Evolutionary conservation across 2,888 invertebrate genomes (phyloP), one percentile per base, ranked within the genome.

Genomic region (Pristionchus entomophagus): DNA sequence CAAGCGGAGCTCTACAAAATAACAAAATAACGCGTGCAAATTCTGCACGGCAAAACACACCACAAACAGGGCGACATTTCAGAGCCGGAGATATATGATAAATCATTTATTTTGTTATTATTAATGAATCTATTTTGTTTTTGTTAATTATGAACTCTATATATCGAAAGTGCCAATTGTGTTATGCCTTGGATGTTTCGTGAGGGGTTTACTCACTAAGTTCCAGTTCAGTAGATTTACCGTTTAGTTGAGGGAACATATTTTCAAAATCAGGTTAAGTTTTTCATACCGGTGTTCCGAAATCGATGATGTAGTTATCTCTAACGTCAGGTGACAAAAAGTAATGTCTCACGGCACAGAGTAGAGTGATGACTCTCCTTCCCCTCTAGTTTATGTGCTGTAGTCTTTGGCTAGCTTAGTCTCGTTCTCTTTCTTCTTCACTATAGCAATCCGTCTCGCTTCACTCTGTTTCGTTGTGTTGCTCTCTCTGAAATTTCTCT

Each of bases 371-470:
- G 69, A 69, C 69, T 69, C n/a, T 12, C 8, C n/a, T 5, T 14
- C 19, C 6, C 19, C 22, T 69, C 69, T 69, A 69, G 69, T 69
- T 69, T 69, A 17, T 69, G 69, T 41, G 17, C 4, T 69, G 41
- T 69, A 69, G 69, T 69, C 41, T 69, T 35, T 41, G 41, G 38
- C 69, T 69, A 69, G 69, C 69, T 69, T 69, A 69, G 69, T 69
- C 69, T 69, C 69, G 19, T 38, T 69, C 69, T 69, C 69, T 38
- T 32, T 32, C 69, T 69, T 38, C 69, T 69, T 69, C 69, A 69
- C 69, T 69, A 69, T 69, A 69, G 62, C 62, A 62, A 62, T 62
- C 62, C 69, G 32, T 22, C 62, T 62, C 69, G 38, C 69, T 41
- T 69, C 69, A 29, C 69, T 41, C 41, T 35, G 69, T 69, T 69